Percentiles rank a stretch among this genome's conserved stretches.
Conservation (phyloP, 2,888 invertebrate species). For the Biston betularia region DNA sequence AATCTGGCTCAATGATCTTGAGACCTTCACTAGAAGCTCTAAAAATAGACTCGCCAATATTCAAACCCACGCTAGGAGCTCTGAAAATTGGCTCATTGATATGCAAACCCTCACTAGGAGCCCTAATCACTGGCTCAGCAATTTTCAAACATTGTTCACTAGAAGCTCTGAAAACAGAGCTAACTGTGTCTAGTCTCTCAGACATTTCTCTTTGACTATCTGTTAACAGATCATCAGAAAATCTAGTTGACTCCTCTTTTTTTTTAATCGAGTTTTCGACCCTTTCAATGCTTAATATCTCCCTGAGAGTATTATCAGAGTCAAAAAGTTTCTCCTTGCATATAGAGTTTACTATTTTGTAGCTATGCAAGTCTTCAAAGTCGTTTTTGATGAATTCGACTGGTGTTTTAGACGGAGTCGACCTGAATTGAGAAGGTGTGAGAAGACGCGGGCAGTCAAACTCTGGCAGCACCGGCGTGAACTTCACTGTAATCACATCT, state of each 20-base stretch:
- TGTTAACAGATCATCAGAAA: slow-evolving; percentile 19
- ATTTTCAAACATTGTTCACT: slow-evolving; percentile 14
- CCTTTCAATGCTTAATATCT: slow-evolving; percentile 21
- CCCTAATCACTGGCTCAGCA: slow-evolving; percentile 7
- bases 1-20: slow-evolving; percentile 13
- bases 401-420: slow-evolving; percentile 48
- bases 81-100: not conserved
- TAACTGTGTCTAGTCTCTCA: slow-evolving; percentile 26
- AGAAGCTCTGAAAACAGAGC: slow-evolving; percentile 13
- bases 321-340: slow-evolving; percentile 68
- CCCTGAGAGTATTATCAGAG: slow-evolving; percentile 40
- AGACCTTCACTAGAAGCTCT: slow-evolving; percentile 20
- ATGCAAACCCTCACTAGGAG: slow-evolving; percentile 8
- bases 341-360: slow-evolving; percentile 79
- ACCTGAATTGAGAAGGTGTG: slow-evolving; percentile 32
- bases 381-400: slow-evolving; percentile 69
- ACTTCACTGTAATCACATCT: slow-evolving; percentile 78
- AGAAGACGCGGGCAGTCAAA: slow-evolving; percentile 55
- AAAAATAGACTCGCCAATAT: slow-evolving; percentile 7
- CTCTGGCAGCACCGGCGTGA: slow-evolving; percentile 75
- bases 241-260: slow-evolving; percentile 13
- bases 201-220: slow-evolving; percentile 25
- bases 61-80: slow-evolving; percentile 1
- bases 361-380: slow-evolving; percentile 78
- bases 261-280: slow-evolving; percentile 34